Evolutionary conservation across 2,888 invertebrate genomes (phyloP), one percentile per base, ranked within the genome.

Genomic region (Brachypterus glaber): DNA sequence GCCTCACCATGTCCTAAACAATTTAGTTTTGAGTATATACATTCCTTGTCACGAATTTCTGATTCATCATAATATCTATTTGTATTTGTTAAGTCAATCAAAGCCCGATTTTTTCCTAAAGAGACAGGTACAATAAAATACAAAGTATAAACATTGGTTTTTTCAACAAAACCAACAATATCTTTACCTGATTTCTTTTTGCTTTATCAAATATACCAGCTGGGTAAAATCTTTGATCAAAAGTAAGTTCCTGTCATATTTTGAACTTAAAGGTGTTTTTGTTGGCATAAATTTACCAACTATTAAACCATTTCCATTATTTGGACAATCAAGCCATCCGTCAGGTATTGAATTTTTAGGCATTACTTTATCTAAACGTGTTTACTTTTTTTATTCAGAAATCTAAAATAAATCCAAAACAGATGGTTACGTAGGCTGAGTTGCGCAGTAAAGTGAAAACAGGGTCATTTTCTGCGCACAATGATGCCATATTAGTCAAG

Each of bases 51-150:
- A 9, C 5, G 4, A 11, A 27, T 27, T 27, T 27, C 27, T 11
- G 8, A 4, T 4, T 13, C 12, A 9, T 5, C 8, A 27, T 27
- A 27, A 11, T 27, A 27, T 27, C 27, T 27, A 11, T 27, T 13
- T 11, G 27, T 27, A 13, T 27, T 27, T 27, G 27, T 27, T 11
- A 27, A 27, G 12, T 27, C 27, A 9, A 27, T 27, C 27, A 27
- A 11, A 27, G 12, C 4, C 27, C 27, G 12, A 27, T 11, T 27
- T 11, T 27, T 11, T 11, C 12, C 27, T 27, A 11, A 27, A 27
- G n/a, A n/a, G n/a, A n/a, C n/a, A n/a, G n/a, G n/a, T n/a, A n/a
- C 5, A 21, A 21, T 21, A 7, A 7, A 7, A 21, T 21, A 21
- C 21, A 21, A 5, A 21, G 7, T 21, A 5, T 21, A 21, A 21